These are phyloP conservation scores for Pseudopipra pipra DNA, from an alignment of 2,113 vertebrate species.

Conservation along the genomic window DNA sequence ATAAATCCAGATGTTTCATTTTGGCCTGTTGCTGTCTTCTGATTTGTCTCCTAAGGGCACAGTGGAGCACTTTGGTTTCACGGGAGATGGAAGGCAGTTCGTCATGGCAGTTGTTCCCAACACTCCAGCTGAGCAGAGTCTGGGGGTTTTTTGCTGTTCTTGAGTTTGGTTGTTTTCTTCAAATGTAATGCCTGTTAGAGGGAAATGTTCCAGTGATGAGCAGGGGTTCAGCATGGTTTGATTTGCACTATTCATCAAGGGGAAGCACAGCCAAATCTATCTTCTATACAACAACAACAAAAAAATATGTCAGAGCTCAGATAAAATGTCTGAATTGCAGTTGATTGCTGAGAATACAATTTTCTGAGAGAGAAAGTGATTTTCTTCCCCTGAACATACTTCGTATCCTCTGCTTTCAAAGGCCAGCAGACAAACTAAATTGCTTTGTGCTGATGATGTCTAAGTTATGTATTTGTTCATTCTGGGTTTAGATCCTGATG, in stretches of 20 bases:
- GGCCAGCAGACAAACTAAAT: not conserved
- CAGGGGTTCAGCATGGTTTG: not conserved
- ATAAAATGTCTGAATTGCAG: not conserved
- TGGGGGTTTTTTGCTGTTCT: not conserved
- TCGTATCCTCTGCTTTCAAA: not conserved
- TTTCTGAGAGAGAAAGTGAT: not conserved
- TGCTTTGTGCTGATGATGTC: not conserved
- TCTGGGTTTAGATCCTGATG: not conserved
- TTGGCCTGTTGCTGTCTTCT: not conserved
- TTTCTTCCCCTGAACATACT: not conserved
- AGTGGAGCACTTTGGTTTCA: not conserved
- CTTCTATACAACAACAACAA: not conserved
- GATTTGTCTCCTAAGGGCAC: not conserved
- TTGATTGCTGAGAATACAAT: constrained; percentile 2
- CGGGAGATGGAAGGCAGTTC: not conserved
- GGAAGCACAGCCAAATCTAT: not conserved
- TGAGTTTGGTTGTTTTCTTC: not conserved
- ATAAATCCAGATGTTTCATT: not conserved
- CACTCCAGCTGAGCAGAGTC: not conserved
- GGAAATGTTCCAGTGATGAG: not conserved
- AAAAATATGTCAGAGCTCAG: not conserved
- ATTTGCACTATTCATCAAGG: not conserved
- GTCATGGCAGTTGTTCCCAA: not conserved
- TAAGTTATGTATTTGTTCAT: not conserved
- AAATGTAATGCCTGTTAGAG: not conserved